These are phyloP conservation scores for Cheilosia impressa DNA, from an alignment of 2,888 invertebrate genomes.

Conservation along the genomic window DNA sequence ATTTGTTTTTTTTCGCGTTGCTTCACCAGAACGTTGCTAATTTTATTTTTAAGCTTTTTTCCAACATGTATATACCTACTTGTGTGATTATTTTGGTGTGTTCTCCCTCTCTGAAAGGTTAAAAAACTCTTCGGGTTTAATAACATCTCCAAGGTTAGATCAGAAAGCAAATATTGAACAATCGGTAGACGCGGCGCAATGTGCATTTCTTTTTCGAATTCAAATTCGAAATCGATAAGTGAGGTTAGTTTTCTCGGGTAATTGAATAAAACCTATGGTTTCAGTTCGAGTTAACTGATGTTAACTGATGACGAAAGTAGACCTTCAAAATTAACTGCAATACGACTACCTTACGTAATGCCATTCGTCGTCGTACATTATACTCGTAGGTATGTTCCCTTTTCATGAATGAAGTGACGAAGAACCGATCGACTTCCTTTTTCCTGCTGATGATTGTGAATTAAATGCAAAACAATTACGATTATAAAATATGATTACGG, in stretches of 20 bases:
- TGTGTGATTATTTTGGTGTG: conserved; percentile 76
- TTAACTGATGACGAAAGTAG: neutral
- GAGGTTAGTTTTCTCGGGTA: neutral
- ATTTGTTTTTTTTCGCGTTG: conserved; percentile 55
- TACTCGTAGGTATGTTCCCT: neutral
- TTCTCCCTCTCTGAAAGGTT: conserved; percentile 78
- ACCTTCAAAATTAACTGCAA: conserved; percentile 35
- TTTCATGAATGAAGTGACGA: neutral
- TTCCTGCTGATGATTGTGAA: conserved; percentile 54
- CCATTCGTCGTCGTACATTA: neutral
- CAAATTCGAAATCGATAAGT: conserved; percentile 2
- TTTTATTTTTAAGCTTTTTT: conserved; percentile 76
- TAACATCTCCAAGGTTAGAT: conserved; percentile 79
- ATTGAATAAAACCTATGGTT: conserved; percentile 2
- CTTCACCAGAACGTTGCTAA: conserved; percentile 62
- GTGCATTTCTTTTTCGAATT: neutral
- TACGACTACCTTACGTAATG: conserved; percentile 35
- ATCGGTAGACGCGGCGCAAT: conserved; percentile 39
- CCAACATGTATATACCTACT: conserved; percentile 46
- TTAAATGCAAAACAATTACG: conserved; percentile 50
- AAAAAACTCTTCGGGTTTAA: conserved; percentile 84
- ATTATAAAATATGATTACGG: conserved; percentile 53
- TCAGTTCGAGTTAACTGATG: conserved; percentile 14
- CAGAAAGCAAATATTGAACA: conserved; percentile 66
- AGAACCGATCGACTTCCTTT: conserved; percentile 32